These are phyloP conservation scores for Melanogrammus aeglefinus DNA, from an alignment of 2,797 vertebrate species.

Conservation along the genomic window DNA sequence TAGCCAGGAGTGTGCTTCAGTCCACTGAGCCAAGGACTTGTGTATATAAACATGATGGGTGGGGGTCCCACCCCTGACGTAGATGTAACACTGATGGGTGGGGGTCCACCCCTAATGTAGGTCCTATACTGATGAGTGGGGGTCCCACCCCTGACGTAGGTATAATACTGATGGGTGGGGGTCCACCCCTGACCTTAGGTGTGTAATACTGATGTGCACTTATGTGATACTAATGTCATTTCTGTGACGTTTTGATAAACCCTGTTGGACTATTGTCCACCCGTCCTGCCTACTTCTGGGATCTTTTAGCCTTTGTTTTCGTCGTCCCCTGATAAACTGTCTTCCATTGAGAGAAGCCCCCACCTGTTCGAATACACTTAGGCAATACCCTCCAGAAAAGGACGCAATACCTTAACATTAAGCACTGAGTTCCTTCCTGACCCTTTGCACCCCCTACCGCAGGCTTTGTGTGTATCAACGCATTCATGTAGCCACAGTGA, in stretches of 20 bases:
- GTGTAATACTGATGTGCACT: neutral
- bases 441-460: conserved; percentile 46
- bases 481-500: conserved; percentile 69
- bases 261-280: conserved; percentile 29
- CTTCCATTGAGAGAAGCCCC: conserved; percentile 64
- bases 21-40: conserved; percentile 58
- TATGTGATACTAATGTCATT: neutral
- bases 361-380: conserved; percentile 35
- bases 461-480: conserved; percentile 52
- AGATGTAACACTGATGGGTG: neutral
- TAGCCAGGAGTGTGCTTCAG: conserved; percentile 35
- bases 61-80: neutral
- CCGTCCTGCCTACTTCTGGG: neutral
- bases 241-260: conserved; percentile 23
- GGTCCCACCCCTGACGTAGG: neutral
- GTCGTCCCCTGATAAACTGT: conserved; percentile 53
- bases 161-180: conserved; percentile 2
- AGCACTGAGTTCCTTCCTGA: conserved; percentile 35
- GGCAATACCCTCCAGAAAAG: conserved; percentile 63
- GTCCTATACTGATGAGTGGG: conserved; percentile 5
- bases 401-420: conserved; percentile 46
- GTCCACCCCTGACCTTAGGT: neutral
- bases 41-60: conserved; percentile 22
- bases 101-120: neutral
- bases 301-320: neutral